Conservation (phyloP, 2,797 vertebrate species). For the Gadopsis marmoratus region DNA sequence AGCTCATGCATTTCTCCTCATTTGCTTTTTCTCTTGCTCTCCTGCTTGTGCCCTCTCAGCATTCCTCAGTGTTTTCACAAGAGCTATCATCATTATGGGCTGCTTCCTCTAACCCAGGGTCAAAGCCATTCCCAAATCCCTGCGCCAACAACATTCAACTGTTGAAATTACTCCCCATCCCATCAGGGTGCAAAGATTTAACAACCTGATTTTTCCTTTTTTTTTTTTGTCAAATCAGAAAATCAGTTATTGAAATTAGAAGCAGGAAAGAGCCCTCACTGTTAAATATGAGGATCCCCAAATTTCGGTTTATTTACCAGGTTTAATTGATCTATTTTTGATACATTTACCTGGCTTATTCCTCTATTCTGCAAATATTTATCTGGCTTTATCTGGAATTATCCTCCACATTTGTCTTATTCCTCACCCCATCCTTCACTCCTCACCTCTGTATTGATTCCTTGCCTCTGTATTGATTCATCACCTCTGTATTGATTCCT, state of each 20-base stretch:
- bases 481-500: not conserved
- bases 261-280: not conserved
- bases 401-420: not conserved
- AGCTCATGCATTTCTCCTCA: constrained; percentile 68
- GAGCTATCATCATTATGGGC: constrained; percentile 71
- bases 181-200: constrained; percentile 7
- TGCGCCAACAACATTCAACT: constrained; percentile 20
- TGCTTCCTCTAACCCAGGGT: constrained; percentile 76
- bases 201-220: not conserved
- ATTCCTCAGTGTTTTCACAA: constrained; percentile 73
- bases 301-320: not conserved
- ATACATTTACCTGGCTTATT: not conserved
- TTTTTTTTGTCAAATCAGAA: not conserved
- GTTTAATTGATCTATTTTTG: not conserved
- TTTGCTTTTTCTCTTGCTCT: constrained; percentile 58
- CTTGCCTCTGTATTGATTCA: not conserved
- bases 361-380: not conserved
- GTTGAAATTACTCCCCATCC: constrained; percentile 23
- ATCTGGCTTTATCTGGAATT: not conserved
- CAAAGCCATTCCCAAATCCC: constrained; percentile 55
- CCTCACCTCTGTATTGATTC: not conserved
- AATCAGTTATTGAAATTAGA: not conserved
- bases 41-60: constrained; percentile 79
- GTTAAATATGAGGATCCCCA: not conserved
- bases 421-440: no score